These are phyloP conservation scores for Fissipunctia ypsillon DNA, from an alignment of 2,888 invertebrate species.

Conservation along the genomic window DNA sequence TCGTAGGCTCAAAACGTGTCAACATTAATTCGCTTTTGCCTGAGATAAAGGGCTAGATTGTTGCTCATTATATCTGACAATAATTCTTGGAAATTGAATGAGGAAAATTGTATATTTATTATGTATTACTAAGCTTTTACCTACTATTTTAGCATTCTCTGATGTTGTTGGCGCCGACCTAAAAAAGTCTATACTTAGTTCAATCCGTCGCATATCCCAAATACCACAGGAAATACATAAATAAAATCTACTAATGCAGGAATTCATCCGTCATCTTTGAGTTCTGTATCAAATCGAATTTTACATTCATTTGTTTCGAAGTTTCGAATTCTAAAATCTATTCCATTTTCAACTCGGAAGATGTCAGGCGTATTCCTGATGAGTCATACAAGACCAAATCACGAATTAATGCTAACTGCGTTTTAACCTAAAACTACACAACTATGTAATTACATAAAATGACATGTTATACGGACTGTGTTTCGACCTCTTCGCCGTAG, in stretches of 20 bases:
- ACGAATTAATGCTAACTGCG: conserved; percentile 15
- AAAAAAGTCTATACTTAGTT: not conserved
- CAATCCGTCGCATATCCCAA: not conserved
- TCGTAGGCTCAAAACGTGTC: not conserved
- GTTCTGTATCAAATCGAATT: too few species aligned
- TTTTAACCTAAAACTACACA: conserved; percentile 19
- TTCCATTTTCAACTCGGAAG: not conserved
- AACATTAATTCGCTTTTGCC: not conserved
- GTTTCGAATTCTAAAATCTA: not conserved
- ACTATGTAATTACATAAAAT: not conserved
- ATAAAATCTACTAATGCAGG: not conserved
- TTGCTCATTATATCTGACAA: not conserved
- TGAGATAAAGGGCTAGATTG: not conserved
- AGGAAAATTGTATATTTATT: not conserved
- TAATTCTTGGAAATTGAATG: not conserved
- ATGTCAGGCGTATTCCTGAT: not conserved
- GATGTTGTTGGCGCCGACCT: not conserved
- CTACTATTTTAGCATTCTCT: not conserved
- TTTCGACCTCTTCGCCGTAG: conserved; percentile 91
- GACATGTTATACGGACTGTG: conserved; percentile 78
- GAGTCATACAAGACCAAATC: not conserved
- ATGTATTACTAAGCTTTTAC: not conserved
- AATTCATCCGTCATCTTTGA: not conserved
- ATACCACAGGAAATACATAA: too few species aligned
- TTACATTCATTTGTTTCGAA: not conserved